Base-by-base conservation (phyloP, 1,140 invertebrate species). In the Drosophila takahashii region DNA sequence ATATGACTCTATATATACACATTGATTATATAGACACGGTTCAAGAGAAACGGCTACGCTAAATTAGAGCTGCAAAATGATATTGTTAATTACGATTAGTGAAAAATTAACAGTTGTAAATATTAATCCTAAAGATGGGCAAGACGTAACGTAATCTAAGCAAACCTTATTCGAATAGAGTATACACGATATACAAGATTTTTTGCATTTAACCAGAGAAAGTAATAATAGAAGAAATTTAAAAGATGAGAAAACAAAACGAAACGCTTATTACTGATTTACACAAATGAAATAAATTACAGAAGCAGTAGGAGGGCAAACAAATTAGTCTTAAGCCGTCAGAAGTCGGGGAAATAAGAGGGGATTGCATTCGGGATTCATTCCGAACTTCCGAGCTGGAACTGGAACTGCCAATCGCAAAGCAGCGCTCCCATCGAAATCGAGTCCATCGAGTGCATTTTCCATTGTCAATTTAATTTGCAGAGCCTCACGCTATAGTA, bases 181-280 rank as follows among this genome's bases (percentile, higher is more conserved):
- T 85, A 70, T 87, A 87, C 69, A 73, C 51, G 61, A 67, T 52
- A 67, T 61, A 86, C 69, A 81, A 56, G 80, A 78, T 87, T 76
- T 81, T 86, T 87, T 83, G 84, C 84, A 89, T 87, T 87, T 89
- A 87, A 83, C 61, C 47, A 60, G 51, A 78, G 60, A 50, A 58
- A 26, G 50, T 67, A 72, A 79, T 83, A 73, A 79, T 87, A 87
- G 83, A 72, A 77, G 62, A 87, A 87, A 87, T 87, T 83, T 83
- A 79, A 84, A 86, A 65, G 37, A 57, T 18, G 36, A 65, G 9
- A 77, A 69, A 69, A 62, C 45, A 85, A 79, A 76, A 86, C 64
- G 66, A 87, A 83, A 89, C 83, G 83, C 83, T 87, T 87, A 87
- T 89, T 87, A 87, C 75, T 79, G 83, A 87, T 83, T 87, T 87